These are phyloP conservation scores for Eristalis intricaria DNA, from an alignment of 2,888 invertebrate species.

Conservation along the genomic window DNA sequence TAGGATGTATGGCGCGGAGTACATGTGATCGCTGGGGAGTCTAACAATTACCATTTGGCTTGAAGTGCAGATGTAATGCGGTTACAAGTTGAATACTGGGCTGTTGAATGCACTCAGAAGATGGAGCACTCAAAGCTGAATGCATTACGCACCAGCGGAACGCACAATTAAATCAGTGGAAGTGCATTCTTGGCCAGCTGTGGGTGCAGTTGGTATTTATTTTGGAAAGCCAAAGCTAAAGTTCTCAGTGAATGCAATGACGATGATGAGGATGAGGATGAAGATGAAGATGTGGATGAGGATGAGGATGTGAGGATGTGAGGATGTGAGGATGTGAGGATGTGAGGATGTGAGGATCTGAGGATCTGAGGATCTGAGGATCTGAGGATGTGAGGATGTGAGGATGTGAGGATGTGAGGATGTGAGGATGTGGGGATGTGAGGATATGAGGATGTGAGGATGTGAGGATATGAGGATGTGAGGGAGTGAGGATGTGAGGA, in stretches of 20 bases:
- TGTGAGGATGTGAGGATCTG: not conserved
- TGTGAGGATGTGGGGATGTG: not conserved
- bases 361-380: not conserved
- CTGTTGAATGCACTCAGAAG: not conserved
- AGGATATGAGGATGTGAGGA: not conserved
- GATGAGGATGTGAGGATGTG: not conserved
- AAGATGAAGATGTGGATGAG: not conserved
- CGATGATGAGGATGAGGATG: not conserved
- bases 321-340: not conserved
- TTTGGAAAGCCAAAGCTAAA: no score
- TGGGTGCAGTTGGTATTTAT: no score
- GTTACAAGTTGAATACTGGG: not conserved
- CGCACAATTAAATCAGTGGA: not conserved
- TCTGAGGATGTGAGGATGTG: not conserved
- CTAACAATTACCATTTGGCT: slow-evolving; percentile 16
- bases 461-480: not conserved
- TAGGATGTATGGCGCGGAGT: not conserved
- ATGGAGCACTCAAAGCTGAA: not conserved
- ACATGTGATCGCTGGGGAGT: slow-evolving; percentile 6
- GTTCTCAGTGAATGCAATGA: not conserved
- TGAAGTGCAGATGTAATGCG: not conserved
- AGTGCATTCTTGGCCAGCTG: not conserved
- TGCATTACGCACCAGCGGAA: slow-evolving; percentile 1
- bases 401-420: not conserved
- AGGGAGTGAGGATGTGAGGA: not conserved